Conservation (phyloP, 2,888 invertebrate species). For the Pristionchus entomophagus region DNA sequence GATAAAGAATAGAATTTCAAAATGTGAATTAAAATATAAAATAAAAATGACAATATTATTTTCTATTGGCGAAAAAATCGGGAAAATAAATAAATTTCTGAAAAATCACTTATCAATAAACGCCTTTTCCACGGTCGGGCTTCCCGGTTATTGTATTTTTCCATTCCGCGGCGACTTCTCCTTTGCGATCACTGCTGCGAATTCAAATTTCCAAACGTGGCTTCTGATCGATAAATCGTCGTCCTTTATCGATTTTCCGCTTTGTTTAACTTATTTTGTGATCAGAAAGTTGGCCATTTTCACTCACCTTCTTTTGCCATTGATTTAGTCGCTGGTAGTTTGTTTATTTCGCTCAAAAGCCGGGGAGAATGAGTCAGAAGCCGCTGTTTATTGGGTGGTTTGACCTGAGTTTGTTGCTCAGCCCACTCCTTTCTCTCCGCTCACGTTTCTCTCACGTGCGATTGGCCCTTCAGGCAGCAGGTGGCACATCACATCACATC, state of each 20-base stretch:
- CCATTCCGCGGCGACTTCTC: background rate
- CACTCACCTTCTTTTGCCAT: background rate
- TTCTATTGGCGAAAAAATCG: background rate
- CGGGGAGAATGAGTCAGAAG: background rate
- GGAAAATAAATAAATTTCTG: background rate
- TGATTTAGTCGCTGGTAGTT: background rate
- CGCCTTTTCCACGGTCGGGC: too few species aligned
- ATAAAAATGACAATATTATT: background rate
- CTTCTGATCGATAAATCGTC: background rate
- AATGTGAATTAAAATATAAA: background rate
- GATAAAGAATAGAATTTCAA: too few species aligned
- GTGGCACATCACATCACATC: slow-evolving; percentile 28
- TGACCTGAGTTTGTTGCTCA: background rate
- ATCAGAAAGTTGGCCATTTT: slow-evolving; percentile 12
- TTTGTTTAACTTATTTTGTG: background rate
- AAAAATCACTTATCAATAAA: background rate
- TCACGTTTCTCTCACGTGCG: slow-evolving; percentile 5
- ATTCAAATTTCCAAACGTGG: slow-evolving; percentile 2
- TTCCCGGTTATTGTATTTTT: background rate
- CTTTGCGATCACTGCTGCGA: background rate
- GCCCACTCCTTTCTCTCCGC: background rate
- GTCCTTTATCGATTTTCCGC: background rate
- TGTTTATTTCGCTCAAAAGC: background rate
- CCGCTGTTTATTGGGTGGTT: background rate
- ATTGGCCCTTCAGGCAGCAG: background rate